Conservation (phyloP, 2,888 invertebrate genomes). For the Lutraria lutraria region DNA sequence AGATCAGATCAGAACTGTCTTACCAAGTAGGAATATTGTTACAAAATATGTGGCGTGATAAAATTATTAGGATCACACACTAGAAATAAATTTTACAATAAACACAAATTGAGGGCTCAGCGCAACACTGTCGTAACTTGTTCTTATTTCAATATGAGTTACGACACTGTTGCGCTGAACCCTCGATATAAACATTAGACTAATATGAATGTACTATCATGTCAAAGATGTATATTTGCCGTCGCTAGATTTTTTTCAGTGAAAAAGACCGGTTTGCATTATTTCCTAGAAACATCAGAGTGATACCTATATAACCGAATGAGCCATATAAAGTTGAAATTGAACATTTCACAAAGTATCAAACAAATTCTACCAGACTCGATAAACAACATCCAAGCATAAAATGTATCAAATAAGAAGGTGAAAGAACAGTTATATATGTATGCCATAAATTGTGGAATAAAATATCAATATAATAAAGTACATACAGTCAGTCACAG, state of each 20-base stretch:
- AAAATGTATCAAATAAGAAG: slow-evolving; percentile 29
- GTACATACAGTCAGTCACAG: slow-evolving; percentile 21
- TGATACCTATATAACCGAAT: neutral
- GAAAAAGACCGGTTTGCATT: neutral
- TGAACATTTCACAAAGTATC: slow-evolving; percentile 8
- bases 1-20: neutral
- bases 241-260: neutral
- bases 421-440: slow-evolving; percentile 34
- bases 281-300: neutral
- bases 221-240: neutral
- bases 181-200: neutral
- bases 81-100: neutral
- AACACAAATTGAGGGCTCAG: no score
- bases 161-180: no score
- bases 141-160: no score
- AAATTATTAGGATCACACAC: neutral
- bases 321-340: slow-evolving; percentile 6
- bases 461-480: slow-evolving; percentile 38
- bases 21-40: no score
- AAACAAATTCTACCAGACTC: slow-evolving; percentile 37
- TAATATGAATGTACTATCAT: neutral
- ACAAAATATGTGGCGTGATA: no score
- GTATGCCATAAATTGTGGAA: slow-evolving; percentile 39
- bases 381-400: slow-evolving; percentile 59
- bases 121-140: no score